phyloP scores from a whole-genome alignment of 1,140 invertebrate species.

The Hormaphis cornu region DNA sequence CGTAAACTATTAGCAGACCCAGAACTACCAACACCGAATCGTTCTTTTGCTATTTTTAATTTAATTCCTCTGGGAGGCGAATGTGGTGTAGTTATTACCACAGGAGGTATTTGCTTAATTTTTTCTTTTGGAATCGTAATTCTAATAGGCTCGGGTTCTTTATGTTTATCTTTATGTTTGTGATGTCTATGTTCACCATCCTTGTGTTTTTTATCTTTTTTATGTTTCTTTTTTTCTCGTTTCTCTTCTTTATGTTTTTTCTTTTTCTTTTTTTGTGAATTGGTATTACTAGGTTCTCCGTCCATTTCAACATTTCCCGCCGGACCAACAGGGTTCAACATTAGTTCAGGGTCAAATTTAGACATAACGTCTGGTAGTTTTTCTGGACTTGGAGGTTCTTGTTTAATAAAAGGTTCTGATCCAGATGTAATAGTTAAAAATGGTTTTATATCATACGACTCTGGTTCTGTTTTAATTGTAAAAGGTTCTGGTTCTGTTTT shows the following conservation, averaged over 20 bases:
- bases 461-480: constrained; percentile 36
- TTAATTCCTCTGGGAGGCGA: constrained; percentile 25
- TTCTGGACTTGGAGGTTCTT: background rate
- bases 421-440: constrained; percentile 33
- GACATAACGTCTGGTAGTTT: background rate
- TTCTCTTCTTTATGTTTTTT: constrained; percentile 49
- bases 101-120: constrained; percentile 41
- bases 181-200: constrained; percentile 33
- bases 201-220: constrained; percentile 39
- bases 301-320: constrained; percentile 46
- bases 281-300: constrained; percentile 1
- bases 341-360: background rate
- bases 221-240: constrained; percentile 41
- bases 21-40: constrained; percentile 11
- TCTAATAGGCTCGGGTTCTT: constrained; percentile 43
- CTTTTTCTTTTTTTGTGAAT: constrained; percentile 49
- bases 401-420: constrained; percentile 8
- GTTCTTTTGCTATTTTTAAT: constrained; percentile 26
- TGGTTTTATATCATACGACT: constrained; percentile 32
- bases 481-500: constrained; percentile 35
- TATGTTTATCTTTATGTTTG: constrained; percentile 35
- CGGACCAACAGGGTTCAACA: constrained; percentile 12
- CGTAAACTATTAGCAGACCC: constrained; percentile 19
- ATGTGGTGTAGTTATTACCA: constrained; percentile 27
- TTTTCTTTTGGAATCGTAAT: constrained; percentile 60